Base-by-base conservation (phyloP, 2,888 invertebrate genomes). In the Yponomeuta sedellus region DNA sequence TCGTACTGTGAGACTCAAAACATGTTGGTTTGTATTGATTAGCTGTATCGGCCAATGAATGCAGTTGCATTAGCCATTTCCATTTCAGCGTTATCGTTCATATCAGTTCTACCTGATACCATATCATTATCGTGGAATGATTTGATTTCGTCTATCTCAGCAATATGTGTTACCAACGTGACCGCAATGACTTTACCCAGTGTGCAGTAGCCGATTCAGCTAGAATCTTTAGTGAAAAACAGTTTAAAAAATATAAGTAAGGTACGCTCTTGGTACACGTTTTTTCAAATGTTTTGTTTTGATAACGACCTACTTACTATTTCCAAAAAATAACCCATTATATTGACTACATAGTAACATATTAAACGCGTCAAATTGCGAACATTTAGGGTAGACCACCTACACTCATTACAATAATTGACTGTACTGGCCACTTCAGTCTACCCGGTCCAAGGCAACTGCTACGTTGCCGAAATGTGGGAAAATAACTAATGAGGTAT, bases 101-200 rank as follows among this genome's bases (percentile, higher is more conserved):
- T 52, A 52, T 52, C 44, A 52, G 16, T 52, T 52, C 8, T 16
- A 52, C 16, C 12, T 16, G 44, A 52, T 52, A 52, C 44, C 44
- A 12, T 52, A 52, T 52, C 44, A 16, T 16, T 12, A 52, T 52
- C 16, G 16, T 52, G 2, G 44, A 52, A 71, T 64, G 71, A 71
- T 77, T 80, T 75, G 74, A 73, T 78, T 80, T 77, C 76, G 71
- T 76, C 73, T 73, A 77, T 80, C 81, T 79, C 82, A 81, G 82
- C 80, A 79, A 79, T 80, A 79, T 78, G 70, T 66, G 68, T 52
- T 74, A 73, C 73, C 71, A 52, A 12, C 44, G 44, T 52, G 12
- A 12, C 16, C 44, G 44, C 44, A 65, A 66, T 67, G 68, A 68
- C 68, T 69, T 69, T 67, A 70, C 39, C 12, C 63, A 66, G 63